Percentiles rank a stretch among this genome's conserved stretches.
Evolutionary conservation across 1,140 invertebrate species (phyloP).

Genomic region (Saxidomus purpurata): DNA sequence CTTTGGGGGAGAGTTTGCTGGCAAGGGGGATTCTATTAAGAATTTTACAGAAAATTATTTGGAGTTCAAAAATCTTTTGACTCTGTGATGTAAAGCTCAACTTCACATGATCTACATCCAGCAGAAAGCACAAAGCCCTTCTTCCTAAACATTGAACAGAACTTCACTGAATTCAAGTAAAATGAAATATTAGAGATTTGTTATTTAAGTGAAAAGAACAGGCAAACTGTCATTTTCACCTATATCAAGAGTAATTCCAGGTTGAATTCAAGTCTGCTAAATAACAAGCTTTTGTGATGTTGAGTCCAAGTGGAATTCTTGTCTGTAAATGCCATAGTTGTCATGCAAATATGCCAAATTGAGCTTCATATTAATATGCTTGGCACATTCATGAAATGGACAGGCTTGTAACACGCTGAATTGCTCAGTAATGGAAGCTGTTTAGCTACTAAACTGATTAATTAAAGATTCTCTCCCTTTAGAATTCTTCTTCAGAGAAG

Average conservation of each 20-base stretch:
- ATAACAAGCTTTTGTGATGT: no score
- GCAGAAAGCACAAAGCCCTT: no score
- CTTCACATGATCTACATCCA: no score
- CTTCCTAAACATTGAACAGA: no score
- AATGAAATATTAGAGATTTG: no score
- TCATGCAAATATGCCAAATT: conserved; percentile 49
- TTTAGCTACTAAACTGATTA: conserved; percentile 50
- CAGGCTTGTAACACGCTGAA: neutral
- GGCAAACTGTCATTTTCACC: neutral
- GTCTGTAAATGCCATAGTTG: neutral
- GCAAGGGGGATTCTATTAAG: no score
- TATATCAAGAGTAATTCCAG: neutral
- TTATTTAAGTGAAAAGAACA: no score
- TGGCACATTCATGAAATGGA: neutral
- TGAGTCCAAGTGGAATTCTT: neutral
- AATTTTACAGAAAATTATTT: no score
- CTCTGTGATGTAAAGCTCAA: no score
- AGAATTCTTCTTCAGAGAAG: conserved; percentile 44
- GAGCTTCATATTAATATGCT: conserved; percentile 36
- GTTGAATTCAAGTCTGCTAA: neutral
- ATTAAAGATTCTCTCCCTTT: conserved; percentile 54
- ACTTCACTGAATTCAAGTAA: no score
- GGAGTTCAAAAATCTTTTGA: no score
- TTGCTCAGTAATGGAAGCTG: conserved; percentile 29
- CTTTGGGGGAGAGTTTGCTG: no score